Evolutionary conservation across 1,140 invertebrate species (phyloP).

Genomic region (Choristoneura fumiferana): DNA sequence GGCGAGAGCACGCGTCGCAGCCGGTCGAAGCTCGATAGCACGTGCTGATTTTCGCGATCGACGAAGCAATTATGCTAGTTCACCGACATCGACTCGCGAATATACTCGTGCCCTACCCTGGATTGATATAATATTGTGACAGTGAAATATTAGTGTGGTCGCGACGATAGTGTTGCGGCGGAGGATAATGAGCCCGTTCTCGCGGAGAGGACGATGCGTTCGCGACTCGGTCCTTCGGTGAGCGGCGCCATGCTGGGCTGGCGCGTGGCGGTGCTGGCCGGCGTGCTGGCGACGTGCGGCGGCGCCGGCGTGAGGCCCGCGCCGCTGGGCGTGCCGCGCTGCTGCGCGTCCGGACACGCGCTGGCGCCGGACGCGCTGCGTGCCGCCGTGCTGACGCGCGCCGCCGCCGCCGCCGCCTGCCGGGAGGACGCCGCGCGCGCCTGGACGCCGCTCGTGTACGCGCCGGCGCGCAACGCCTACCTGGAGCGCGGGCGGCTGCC

Average conservation of each 20-base stretch:
- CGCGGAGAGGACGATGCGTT: conserved; percentile 7
- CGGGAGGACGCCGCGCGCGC: conserved; percentile 36
- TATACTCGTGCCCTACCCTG: background rate
- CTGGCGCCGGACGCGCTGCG: conserved; percentile 45
- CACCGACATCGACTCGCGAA: background rate
- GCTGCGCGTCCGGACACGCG: conserved; percentile 71
- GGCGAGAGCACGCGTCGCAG: conserved; percentile 33
- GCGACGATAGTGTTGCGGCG: background rate
- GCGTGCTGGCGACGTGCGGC: conserved; percentile 31
- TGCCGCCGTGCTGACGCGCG: conserved; percentile 27
- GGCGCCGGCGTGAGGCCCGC: conserved; percentile 44
- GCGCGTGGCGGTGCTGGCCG: conserved; percentile 20
- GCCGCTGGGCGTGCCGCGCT: conserved; percentile 73
- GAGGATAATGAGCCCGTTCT: background rate
- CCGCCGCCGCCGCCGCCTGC: conserved; percentile 12
- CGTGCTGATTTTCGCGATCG: conserved; percentile 31
- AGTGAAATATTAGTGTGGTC: too few species aligned
- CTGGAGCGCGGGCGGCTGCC: conserved; percentile 60
- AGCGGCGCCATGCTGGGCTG: conserved; percentile 28
- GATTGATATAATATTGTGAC: background rate
- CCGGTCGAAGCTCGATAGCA: conserved; percentile 25
- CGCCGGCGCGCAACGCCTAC: conserved; percentile 50
- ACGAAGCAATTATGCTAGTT: conserved; percentile 15
- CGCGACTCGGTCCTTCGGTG: conserved; percentile 26
- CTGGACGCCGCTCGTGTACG: conserved; percentile 79